Conservation (phyloP, 1,140 invertebrate genomes). For the Aphelenchoides avenae region DNA sequence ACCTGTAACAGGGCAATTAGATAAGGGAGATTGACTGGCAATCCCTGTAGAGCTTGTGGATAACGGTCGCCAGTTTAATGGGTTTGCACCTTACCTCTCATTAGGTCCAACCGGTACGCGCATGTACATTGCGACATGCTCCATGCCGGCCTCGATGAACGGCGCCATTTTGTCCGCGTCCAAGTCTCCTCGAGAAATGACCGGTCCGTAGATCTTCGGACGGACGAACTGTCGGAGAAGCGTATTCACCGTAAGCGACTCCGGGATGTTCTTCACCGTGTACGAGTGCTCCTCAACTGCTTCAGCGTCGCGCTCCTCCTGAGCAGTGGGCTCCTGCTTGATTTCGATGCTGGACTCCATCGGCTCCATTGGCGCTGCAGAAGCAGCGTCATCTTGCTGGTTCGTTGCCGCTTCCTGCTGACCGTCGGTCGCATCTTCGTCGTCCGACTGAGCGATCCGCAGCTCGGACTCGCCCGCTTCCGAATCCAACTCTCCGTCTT, state of each 20-base stretch:
- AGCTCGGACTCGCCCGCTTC: not conserved
- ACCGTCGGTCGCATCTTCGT: slow-evolving; percentile 25
- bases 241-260: slow-evolving; percentile 26
- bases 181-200: slow-evolving; percentile 23
- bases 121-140: too few relatives aligned
- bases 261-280: slow-evolving; percentile 33
- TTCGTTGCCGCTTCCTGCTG: too few relatives aligned
- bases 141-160: slow-evolving; percentile 19
- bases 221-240: slow-evolving; percentile 33
- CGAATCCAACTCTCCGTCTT: not conserved
- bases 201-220: slow-evolving; percentile 22
- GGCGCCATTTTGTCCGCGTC: slow-evolving; percentile 21
- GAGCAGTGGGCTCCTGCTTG: not conserved
- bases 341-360: not conserved
- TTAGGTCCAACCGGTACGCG: too few relatives aligned
- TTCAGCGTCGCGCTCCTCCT: slow-evolving; percentile 4
- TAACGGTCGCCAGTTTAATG: too few relatives aligned
- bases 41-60: too few relatives aligned
- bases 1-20: too few relatives aligned
- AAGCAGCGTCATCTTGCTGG: too few relatives aligned
- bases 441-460: not conserved
- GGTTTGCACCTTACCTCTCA: too few relatives aligned
- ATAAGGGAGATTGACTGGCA: too few relatives aligned
- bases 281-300: slow-evolving; percentile 11
- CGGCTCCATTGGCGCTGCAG: too few relatives aligned